Percentiles rank a stretch among this genome's conserved stretches.
Evolutionary conservation across 2,888 invertebrate genomes (phyloP).

Genomic region (Ophraella communa): DNA sequence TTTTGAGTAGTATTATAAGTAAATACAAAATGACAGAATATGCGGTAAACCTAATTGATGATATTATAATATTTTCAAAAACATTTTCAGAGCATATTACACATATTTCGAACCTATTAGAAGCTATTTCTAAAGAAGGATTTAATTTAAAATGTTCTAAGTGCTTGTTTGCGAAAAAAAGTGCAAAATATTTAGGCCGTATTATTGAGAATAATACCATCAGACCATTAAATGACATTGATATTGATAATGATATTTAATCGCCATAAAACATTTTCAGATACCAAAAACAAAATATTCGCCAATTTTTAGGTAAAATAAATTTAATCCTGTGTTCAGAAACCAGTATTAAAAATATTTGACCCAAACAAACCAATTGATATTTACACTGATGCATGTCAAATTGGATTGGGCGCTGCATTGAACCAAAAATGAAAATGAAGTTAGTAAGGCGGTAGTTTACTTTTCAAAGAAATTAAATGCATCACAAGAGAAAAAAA

Average conservation of each 20-base stretch:
- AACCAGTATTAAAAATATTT: too few species aligned
- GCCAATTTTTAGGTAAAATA: not conserved
- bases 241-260: too few species aligned
- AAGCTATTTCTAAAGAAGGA: too few species aligned
- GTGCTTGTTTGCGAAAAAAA: conserved; percentile 17
- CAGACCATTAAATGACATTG: conserved; percentile 14
- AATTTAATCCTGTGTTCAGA: too few species aligned
- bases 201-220: conserved; percentile 16
- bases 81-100: too few species aligned
- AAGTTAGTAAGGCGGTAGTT: too few species aligned
- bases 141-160: conserved; percentile 23
- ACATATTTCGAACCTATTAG: conserved; percentile 10
- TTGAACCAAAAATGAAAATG: too few species aligned
- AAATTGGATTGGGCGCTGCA: too few species aligned
- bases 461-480: too few species aligned
- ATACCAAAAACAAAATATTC: conserved; percentile 12
- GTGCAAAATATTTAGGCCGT: conserved; percentile 12
- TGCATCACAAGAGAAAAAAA: too few species aligned
- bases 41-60: conserved; percentile 20
- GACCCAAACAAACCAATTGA: too few species aligned
- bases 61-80: conserved; percentile 22
- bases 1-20: conserved; percentile 19
- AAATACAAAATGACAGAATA: conserved; percentile 7
- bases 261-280: not conserved
- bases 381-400: too few species aligned